A percentile compares a stretch with the other conserved stretches of the same genome.
These are phyloP conservation scores for Panthera leo DNA, from an alignment of 2,113 vertebrate species.

Conservation along the genomic window DNA sequence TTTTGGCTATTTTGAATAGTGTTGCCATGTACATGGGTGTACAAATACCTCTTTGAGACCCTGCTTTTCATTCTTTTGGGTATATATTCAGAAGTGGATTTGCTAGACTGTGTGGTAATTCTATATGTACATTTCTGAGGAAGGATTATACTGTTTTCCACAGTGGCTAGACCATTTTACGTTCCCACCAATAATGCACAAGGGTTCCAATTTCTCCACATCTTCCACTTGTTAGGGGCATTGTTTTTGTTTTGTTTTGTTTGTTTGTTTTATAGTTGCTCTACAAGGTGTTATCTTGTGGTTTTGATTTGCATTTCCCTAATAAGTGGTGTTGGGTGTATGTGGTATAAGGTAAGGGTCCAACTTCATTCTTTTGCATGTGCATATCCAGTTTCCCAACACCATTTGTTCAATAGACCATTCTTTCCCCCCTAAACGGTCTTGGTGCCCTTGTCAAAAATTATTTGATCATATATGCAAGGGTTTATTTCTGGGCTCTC, in stretches of 20 bases:
- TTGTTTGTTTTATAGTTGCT: not conserved
- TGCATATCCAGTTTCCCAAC: not conserved
- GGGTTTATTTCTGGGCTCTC: not conserved
- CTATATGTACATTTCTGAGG: not conserved
- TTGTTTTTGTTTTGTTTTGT: not conserved
- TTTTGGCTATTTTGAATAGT: not conserved
- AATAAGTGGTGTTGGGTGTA: not conserved
- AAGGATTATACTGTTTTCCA: not conserved
- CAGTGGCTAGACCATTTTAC: not conserved
- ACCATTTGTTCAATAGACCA: not conserved
- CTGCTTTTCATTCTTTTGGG: not conserved
- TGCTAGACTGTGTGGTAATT: not conserved
- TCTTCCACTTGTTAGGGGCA: not conserved
- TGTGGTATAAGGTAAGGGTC: not conserved
- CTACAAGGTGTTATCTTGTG: not conserved
- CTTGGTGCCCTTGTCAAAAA: not conserved
- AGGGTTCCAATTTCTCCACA: not conserved
- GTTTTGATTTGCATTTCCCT: not conserved
- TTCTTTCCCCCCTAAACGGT: not conserved
- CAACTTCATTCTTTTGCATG: not conserved
- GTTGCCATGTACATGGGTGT: not conserved
- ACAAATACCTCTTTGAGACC: not conserved
- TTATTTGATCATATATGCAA: not conserved
- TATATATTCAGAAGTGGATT: not conserved
- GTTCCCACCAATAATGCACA: not conserved